These are phyloP conservation scores for Odontocolon sp. DNA, from an alignment of 2,888 invertebrate genomes.

Conservation along the genomic window DNA sequence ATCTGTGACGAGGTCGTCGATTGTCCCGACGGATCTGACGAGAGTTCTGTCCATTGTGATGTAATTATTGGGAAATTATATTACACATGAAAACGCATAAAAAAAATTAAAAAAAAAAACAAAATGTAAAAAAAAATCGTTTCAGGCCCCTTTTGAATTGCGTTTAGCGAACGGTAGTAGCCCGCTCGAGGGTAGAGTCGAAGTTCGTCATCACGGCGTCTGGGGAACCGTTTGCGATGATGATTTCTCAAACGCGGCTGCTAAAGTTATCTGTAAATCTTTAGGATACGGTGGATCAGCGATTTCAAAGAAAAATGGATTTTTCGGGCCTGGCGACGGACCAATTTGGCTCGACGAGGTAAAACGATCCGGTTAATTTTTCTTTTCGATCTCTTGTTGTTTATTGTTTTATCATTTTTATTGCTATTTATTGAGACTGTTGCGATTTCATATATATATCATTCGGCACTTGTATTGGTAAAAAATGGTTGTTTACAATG, in stretches of 20 bases:
- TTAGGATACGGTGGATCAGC: conserved; percentile 83
- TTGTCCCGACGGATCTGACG: conserved; percentile 86
- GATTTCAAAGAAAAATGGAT: conserved; percentile 82
- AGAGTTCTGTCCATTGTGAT: conserved; percentile 83
- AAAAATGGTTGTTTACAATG: background rate
- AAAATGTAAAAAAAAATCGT: background rate
- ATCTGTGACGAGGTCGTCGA: conserved; percentile 86
- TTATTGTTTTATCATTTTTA: too few species aligned
- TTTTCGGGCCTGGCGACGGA: conserved; percentile 83
- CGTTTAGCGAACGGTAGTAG: conserved; percentile 84
- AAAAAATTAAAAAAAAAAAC: background rate
- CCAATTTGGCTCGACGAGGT: conserved; percentile 89
- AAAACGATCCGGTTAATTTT: conserved; percentile 15
- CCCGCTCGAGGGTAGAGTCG: conserved; percentile 85
- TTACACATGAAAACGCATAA: background rate
- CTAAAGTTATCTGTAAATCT: conserved; percentile 84
- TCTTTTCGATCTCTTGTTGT: too few species aligned
- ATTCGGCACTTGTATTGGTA: too few species aligned
- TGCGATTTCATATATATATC: too few species aligned
- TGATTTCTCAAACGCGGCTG: conserved; percentile 86
- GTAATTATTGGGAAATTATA: conserved; percentile 76
- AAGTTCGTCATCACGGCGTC: conserved; percentile 86
- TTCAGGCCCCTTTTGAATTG: conserved; percentile 83
- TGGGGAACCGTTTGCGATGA: conserved; percentile 93
- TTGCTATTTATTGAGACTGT: too few species aligned